Evolutionary conservation across 2,888 invertebrate genomes (phyloP), one percentile per base, ranked within the genome.

Genomic region (Drosophila rellima): DNA sequence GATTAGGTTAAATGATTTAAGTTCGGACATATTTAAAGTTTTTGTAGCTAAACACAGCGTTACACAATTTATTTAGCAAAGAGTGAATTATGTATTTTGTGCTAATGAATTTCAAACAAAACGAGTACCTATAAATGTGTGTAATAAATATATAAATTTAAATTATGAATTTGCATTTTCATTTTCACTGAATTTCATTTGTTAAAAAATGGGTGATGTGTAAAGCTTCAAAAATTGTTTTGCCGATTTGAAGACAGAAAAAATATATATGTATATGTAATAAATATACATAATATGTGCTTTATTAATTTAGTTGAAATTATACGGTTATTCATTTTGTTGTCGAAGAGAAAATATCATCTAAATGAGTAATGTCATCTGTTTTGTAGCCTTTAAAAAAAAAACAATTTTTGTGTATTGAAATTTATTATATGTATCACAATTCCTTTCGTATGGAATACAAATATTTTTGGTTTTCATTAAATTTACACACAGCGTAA

Each of bases 31-130:
- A 23, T 37, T 8, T 26, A 37, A 29, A n/a, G 13, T 33, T 74
- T 37, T 23, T 29, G 29, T 33, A 23, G 42, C 55, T 65, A n/a
- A 42, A 54, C 20, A 42, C 39, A 47, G 15, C 13, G 20, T 15
- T 47, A 40, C 31, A 39, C 39, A 44, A 51, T 63, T 15, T 17
- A 45, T 26, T 56, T 59, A 60, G 23, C 40, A 72, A 71, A 76
- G 83, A 83, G 86, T 86, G 86, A 86, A 82, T 83, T 68, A 67
- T 64, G 74, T 82, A 83, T 85, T 83, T 86, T 83, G 83, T 75
- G 81, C 80, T 78, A 65, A 55, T 50, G 55, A 65, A 50, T 68
- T 60, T 50, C 59, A 62, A 61, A 65, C 8, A 59, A 52, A 61
- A 47, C 17, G 35, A 55, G 42, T 51, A 63, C 55, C 18, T 37